These are phyloP conservation scores for Ascaphus truei DNA, from an alignment of 2,113 vertebrate species.

Conservation along the genomic window DNA sequence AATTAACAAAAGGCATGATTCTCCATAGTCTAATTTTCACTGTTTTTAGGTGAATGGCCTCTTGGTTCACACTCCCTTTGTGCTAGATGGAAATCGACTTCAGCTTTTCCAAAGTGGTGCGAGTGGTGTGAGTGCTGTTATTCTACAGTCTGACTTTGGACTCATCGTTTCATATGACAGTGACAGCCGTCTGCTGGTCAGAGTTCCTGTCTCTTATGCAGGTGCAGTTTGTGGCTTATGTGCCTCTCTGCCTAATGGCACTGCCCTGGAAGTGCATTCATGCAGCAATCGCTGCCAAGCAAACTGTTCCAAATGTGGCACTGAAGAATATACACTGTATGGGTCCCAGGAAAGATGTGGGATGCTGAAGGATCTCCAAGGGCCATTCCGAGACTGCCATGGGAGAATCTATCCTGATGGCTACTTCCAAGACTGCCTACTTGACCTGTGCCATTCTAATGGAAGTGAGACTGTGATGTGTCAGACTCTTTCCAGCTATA, in stretches of 20 bases:
- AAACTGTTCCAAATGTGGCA: conserved; percentile 51
- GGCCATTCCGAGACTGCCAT: conserved; percentile 59
- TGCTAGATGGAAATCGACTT: not conserved
- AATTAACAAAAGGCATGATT: no score
- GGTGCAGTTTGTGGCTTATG: not conserved
- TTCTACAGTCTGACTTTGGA: not conserved
- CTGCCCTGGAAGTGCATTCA: conserved; percentile 45
- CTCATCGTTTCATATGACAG: not conserved
- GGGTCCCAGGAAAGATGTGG: conserved; percentile 52
- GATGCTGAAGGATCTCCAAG: conserved; percentile 43
- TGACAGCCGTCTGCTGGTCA: not conserved
- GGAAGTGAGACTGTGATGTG: conserved; percentile 52
- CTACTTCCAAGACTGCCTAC: conserved; percentile 55
- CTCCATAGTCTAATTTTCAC: not conserved
- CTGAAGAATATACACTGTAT: conserved; percentile 44
- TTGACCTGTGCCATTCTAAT: conserved; percentile 63
- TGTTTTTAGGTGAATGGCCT: not conserved
- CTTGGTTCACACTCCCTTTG: not conserved
- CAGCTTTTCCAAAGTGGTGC: not conserved
- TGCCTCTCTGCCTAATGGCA: not conserved
- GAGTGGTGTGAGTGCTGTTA: not conserved
- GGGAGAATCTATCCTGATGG: conserved; percentile 38
- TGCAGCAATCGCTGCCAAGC: conserved; percentile 50
- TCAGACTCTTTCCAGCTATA: conserved; percentile 50
- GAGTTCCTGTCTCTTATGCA: not conserved